phyloP scores from a whole-genome alignment of 2,797 vertebrate species.

The Varecia variegata region DNA sequence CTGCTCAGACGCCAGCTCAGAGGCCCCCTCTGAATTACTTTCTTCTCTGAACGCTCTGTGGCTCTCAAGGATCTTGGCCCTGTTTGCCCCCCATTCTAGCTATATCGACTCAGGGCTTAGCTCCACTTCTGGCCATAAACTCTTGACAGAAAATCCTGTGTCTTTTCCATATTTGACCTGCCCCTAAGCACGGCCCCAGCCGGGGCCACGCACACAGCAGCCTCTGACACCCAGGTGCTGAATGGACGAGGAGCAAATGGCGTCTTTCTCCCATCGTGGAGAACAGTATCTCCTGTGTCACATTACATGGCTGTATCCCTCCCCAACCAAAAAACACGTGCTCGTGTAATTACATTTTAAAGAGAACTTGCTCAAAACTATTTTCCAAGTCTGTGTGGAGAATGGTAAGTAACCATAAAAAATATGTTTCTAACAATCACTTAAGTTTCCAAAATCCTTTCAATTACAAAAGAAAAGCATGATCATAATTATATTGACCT shows the following conservation, averaged over 20 bases:
- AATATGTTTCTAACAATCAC: rapidly evolving
- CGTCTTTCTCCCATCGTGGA: rapidly evolving
- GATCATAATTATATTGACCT: rapidly evolving
- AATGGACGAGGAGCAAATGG: rapidly evolving
- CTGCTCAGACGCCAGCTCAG: too few relatives aligned
- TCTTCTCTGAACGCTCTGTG: background rate
- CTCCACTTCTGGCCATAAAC: background rate
- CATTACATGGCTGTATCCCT: rapidly evolving
- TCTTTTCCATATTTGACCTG: background rate
- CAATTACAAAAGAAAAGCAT: background rate
- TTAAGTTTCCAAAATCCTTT: background rate
- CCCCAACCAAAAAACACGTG: rapidly evolving
- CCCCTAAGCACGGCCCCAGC: background rate
- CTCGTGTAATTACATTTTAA: background rate
- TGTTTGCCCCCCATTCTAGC: rapidly evolving
- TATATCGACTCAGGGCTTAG: background rate
- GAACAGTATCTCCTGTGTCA: rapidly evolving
- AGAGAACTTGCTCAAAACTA: background rate
- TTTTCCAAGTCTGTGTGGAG: background rate
- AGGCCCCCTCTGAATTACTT: background rate
- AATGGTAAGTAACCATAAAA: background rate
- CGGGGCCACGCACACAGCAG: background rate
- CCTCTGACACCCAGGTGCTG: background rate
- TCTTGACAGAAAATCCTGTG: background rate
- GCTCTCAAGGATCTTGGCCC: rapidly evolving